Conservation (phyloP, 1,140 invertebrate genomes). For the Psilanteris sp. region DNA sequence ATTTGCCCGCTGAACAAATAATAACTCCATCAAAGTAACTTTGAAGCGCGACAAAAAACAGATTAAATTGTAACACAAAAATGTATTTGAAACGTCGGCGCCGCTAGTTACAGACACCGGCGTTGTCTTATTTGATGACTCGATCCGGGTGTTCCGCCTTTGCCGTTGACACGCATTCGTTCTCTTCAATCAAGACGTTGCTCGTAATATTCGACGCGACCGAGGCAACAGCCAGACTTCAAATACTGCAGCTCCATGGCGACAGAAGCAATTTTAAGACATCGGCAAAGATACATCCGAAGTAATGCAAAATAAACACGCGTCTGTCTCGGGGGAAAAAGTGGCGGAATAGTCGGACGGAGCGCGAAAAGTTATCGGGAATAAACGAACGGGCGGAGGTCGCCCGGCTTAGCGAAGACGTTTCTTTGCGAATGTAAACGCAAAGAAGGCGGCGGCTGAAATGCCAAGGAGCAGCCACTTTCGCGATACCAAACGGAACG, state of each 20-base stretch:
- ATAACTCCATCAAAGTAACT: not conserved
- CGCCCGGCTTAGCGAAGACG: constrained; percentile 12
- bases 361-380: constrained; percentile 24
- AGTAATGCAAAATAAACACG: constrained; percentile 42
- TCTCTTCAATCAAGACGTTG: constrained; percentile 43
- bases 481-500: constrained; percentile 25
- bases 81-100: constrained; percentile 12
- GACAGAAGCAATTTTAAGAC: constrained; percentile 45
- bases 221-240: constrained; percentile 16
- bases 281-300: constrained; percentile 34
- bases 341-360: constrained; percentile 1
- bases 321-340: constrained; percentile 8
- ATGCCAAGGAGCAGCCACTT: constrained; percentile 13
- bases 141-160: constrained; percentile 13
- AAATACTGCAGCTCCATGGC: constrained; percentile 24
- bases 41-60: constrained; percentile 1
- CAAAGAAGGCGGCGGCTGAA: constrained; percentile 9
- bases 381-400: constrained; percentile 13
- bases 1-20: not conserved
- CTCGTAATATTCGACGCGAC: constrained; percentile 37
- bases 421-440: constrained; percentile 29
- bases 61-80: constrained; percentile 9
- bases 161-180: constrained; percentile 42
- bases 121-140: constrained; percentile 42
- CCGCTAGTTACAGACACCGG: constrained; percentile 13